phyloP scores from a whole-genome alignment of 2,797 vertebrate species.

The Saguinus oedipus region DNA sequence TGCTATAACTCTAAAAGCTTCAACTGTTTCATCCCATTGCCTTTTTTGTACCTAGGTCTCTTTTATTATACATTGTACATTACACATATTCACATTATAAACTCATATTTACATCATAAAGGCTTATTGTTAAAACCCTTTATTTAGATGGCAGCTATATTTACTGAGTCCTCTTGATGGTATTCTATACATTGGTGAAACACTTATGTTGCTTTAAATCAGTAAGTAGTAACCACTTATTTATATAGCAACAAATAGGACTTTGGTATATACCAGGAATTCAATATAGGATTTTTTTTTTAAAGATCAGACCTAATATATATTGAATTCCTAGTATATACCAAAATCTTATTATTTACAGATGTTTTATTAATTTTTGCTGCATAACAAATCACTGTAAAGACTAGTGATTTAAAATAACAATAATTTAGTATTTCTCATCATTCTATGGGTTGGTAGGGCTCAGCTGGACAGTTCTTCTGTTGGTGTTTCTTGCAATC shows the following conservation, averaged over 20 bases:
- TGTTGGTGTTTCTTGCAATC: background rate
- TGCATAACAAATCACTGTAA: background rate
- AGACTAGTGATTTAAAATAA: background rate
- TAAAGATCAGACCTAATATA: background rate
- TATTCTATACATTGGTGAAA: background rate
- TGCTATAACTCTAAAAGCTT: background rate
- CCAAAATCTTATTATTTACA: background rate
- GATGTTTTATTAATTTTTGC: background rate
- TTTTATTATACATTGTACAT: background rate
- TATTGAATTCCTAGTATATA: background rate
- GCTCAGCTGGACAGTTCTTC: background rate
- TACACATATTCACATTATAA: background rate
- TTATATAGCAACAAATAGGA: background rate
- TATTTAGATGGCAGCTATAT: background rate
- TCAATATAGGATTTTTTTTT: no score
- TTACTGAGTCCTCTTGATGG: background rate
- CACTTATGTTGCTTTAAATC: background rate
- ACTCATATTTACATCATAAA: background rate
- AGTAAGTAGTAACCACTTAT: background rate
- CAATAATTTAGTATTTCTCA: background rate
- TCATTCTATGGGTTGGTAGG: background rate
- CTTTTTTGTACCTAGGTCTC: background rate
- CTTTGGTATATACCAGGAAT: no score
- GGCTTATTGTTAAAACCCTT: background rate
- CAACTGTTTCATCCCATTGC: background rate